phyloP scores from a whole-genome alignment of 2,797 vertebrate species.

The Caiman crocodilus region DNA sequence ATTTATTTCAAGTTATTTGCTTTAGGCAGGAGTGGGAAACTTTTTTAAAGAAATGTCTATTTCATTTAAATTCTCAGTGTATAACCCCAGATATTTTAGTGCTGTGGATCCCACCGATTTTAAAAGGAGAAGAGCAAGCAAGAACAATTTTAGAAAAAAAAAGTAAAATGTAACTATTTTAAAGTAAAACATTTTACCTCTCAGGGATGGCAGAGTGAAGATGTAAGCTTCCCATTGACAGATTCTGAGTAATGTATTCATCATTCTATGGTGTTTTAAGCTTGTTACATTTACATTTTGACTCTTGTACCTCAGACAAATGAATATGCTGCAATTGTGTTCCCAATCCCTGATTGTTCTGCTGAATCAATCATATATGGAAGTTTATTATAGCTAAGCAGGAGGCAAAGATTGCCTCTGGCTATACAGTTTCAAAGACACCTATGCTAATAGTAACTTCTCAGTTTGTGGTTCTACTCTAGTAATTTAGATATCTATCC shows the following conservation, averaged over 20 bases:
- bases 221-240: background rate
- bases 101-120: background rate
- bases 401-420: too few relatives aligned
- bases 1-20: too few relatives aligned
- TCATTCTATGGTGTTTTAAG: background rate
- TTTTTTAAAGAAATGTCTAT: background rate
- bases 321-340: accelerated
- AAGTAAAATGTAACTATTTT: background rate
- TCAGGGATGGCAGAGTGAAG: background rate
- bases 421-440: too few relatives aligned
- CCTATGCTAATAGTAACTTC: background rate
- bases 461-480: accelerated
- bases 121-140: background rate
- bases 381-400: too few relatives aligned
- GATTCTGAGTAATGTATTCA: background rate
- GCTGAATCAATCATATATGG: background rate
- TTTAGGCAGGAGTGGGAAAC: background rate
- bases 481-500: accelerated
- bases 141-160: too few relatives aligned
- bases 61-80: background rate
- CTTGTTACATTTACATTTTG: background rate
- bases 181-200: background rate
- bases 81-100: background rate
- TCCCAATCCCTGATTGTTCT: background rate
- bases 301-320: background rate